Evolutionary conservation across 2,888 invertebrate species (phyloP), one percentile per base, ranked within the genome.

Genomic region (Chalcis sispes): DNA sequence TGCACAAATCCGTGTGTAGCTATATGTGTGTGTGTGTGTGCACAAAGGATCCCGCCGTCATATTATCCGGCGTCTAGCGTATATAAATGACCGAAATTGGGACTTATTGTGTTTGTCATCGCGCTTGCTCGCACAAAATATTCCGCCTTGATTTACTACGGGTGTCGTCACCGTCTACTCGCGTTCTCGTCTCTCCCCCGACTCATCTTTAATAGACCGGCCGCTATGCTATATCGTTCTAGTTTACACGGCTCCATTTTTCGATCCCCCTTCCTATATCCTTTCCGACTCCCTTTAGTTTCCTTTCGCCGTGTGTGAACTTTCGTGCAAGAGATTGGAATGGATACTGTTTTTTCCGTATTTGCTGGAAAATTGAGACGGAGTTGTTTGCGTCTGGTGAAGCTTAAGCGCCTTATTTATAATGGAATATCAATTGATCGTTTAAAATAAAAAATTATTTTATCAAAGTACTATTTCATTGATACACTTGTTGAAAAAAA

Each of bases 31-130:
- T 42, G 40, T 13, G 48, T 85, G 86, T 88, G 85, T 88, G 85
- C 86, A 88, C 88, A 88, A 88, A 88, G 84, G 88, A 85, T 88
- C 84, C 84, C 84, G 81, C 80, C 85, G 85, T 85, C 86, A 86
- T 87, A 88, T 88, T 88, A 88, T 88, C 84, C 85, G 80, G 84
- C 83, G 84, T 83, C 85, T 86, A 85, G 85, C 86, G 86, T 86
- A 87, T 87, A 88, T 88, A 88, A 88, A 88, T 87, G 87, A 88
- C 87, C 88, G 86, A 88, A 85, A 88, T 88, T 87, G 87, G 84
- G 85, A 88, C 88, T 88, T 88, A 87, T 88, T 88, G 87, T 88
- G 87, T 88, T 88, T 88, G 88, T 88, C 88, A 88, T 88, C 87
- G 85, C 80, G 77, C 61, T 4, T 10, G 18, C 62, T 46, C 65